phyloP scores from a whole-genome alignment of 2,113 vertebrate genomes.

The Dolichallabes microphthalmus region DNA sequence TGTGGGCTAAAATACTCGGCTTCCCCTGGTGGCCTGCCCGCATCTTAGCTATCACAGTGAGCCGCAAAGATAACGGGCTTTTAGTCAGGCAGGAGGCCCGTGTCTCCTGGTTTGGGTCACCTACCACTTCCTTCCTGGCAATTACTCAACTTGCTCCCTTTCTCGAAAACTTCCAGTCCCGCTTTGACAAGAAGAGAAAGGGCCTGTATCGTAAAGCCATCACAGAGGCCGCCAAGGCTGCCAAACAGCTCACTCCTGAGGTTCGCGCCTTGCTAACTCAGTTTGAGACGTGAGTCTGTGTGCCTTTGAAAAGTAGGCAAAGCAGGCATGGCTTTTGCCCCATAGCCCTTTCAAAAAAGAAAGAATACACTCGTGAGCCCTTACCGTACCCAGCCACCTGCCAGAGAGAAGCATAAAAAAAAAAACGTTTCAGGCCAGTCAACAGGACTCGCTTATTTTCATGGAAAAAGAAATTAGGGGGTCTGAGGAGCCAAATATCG shows the following conservation, averaged over 20 bases:
- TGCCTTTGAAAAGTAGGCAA: slow-evolving; percentile 53
- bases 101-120: slow-evolving; percentile 98
- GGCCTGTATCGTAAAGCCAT: slow-evolving; percentile 97
- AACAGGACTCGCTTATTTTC: slow-evolving; percentile 48
- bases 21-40: slow-evolving; percentile 99
- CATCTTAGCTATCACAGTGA: slow-evolving; percentile 89
- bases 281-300: slow-evolving; percentile 89
- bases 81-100: slow-evolving; percentile 91
- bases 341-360: slow-evolving; percentile 29
- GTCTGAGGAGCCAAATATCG: slow-evolving; percentile 4
- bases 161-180: slow-evolving; percentile 96
- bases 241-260: slow-evolving; percentile 96
- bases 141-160: slow-evolving; percentile 92
- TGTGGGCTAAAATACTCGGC: slow-evolving; percentile 99
- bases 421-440: slow-evolving; percentile 45
- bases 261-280: slow-evolving; percentile 95
- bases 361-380: slow-evolving; percentile 15
- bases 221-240: slow-evolving; percentile 93
- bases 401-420: slow-evolving; percentile 33
- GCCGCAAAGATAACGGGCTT: slow-evolving; percentile 88
- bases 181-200: slow-evolving; percentile 98
- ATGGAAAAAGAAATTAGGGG: slow-evolving; percentile 18
- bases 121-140: slow-evolving; percentile 94
- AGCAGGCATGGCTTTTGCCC: slow-evolving; percentile 35
- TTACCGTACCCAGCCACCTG: slow-evolving; percentile 41